Evolutionary conservation across 2,113 vertebrate species (phyloP), one percentile per base, ranked within the genome.

Genomic region (Coturnix japonica): DNA sequence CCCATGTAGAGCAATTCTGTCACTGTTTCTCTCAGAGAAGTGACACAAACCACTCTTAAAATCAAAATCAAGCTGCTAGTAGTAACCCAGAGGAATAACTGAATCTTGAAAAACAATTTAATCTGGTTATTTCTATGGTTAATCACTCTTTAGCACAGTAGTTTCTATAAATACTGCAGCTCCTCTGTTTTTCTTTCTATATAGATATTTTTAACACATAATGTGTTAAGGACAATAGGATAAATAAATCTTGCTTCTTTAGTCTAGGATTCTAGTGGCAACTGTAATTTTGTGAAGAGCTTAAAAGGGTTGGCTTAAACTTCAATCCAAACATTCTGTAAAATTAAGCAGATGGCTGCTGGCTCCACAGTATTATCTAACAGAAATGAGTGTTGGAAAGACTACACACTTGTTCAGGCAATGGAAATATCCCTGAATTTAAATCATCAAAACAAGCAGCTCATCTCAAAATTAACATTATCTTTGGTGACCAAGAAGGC

Each of bases 261-360:
- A 54, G 31, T 70, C 46, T 66, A 63, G 18, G 67, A 80, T 15
- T 65, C 22, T 76, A 74, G 30, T 60, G 14, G 14, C n/a, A 85
- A 94, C 10, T 44, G 37, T 35, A 43, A 85, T 73, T 92, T 60
- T 78, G 49, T 78, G 37, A 93, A 91, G 65, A 81, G 75, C 60
- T 82, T 95, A 74, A 94, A 97, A 96, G 90, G 37, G 65, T 91
- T 71, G 39, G 49, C 64, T 95, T 91, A 79, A 95, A 91, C 94
- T 94, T 97, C 89, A 94, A 74, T 79, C 73, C 81, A 91, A 96
- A 86, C 39, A 81, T 86, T 91, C 92, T 72, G 39, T 91, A 87
- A 94, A 93, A 96, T 93, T 89, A 95, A 96, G 66, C 95, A 97
- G 96, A 97, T 97, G 96, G 95, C 44, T 94, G 79, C 69, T 94